Conservation (phyloP, 2,797 vertebrate genomes). For the Poeciliopsis turneri region DNA sequence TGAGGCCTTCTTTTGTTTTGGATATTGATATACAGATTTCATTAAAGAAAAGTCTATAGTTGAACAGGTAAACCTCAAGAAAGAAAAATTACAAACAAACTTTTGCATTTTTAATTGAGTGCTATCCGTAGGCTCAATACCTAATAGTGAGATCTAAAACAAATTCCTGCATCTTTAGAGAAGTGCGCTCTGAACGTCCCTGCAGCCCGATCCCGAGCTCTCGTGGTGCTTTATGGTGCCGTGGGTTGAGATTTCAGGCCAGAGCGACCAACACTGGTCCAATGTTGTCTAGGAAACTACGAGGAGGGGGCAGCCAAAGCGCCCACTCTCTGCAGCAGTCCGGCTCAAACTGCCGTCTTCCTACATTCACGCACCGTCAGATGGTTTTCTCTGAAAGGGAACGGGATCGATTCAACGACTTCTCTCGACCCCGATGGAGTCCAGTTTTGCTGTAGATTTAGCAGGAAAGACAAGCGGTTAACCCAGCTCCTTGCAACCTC, state of each 20-base stretch:
- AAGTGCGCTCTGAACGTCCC: neutral
- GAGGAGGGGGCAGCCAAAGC: slow-evolving; percentile 32
- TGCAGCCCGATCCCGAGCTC: slow-evolving; percentile 1
- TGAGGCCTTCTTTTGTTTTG: too few relatives aligned
- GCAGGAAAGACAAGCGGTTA: slow-evolving; percentile 9
- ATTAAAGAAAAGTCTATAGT: too few relatives aligned
- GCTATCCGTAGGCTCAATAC: neutral
- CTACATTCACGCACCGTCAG: slow-evolving; percentile 26
- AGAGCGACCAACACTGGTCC: slow-evolving; percentile 53
- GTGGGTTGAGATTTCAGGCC: slow-evolving; percentile 50
- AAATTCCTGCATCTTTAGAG: slow-evolving; percentile 6
- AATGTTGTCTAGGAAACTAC: slow-evolving; percentile 72
- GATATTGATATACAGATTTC: too few relatives aligned
- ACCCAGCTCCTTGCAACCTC: neutral
- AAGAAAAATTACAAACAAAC: too few relatives aligned
- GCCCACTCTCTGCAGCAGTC: slow-evolving; percentile 59
- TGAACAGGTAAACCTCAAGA: too few relatives aligned
- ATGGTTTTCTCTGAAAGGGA: slow-evolving; percentile 40
- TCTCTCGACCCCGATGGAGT: neutral
- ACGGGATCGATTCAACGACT: slow-evolving; percentile 20
- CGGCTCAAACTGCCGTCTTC: slow-evolving; percentile 37
- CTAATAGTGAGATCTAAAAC: neutral
- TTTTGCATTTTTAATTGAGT: too few relatives aligned
- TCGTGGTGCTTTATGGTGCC: slow-evolving; percentile 22
- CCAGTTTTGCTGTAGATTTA: neutral